Evolutionary conservation across 35 echinoderm and acorn worm genomes (phyloP), one percentile per base, ranked within the genome.

Genomic region (Acanthaster planci): DNA sequence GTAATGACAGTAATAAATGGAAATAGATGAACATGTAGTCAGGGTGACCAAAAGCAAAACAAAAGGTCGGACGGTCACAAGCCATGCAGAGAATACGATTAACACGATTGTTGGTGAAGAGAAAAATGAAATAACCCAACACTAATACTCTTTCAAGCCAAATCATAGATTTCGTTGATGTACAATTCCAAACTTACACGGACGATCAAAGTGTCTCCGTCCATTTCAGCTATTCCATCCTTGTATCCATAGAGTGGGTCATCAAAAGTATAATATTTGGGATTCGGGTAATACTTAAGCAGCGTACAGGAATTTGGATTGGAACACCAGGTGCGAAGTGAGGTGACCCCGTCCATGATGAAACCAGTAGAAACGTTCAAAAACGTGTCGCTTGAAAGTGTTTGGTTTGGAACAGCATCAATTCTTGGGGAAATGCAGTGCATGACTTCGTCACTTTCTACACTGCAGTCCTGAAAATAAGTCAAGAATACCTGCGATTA

Each of bases 151-250:
- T n/a, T n/a, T n/a, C n/a, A n/a, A n/a, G n/a, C n/a, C n/a, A n/a
- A n/a, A n/a, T n/a, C n/a, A n/a, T n/a, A n/a, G n/a, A n/a, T n/a
- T n/a, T n/a, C n/a, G n/a, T n/a, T n/a, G n/a, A n/a, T n/a, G n/a
- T n/a, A n/a, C n/a, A 47, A 47, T 47, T 47, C 42, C 42, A 47
- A 47, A 68, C 60, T 68, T 34, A 68, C 60, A 68, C 60, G 60
- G 29, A 68, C 1, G 1, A 31, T 0, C 27, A 68, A 30, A 5
- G 29, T 68, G 60, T 15, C 34, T 34, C 60, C 60, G 29, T 68
- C 60, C 60, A 6, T 68, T 0, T 31, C 12, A 14, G 6, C 60
- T 23, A 35, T 15, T 8, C 60, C 60, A 68, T 68, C 60, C 14
- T 26, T 4, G 23, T 68, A 68, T 68, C 6, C 23, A 15, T 68